Conservation (phyloP, 2,888 invertebrate species). For the Muscina levida region DNA sequence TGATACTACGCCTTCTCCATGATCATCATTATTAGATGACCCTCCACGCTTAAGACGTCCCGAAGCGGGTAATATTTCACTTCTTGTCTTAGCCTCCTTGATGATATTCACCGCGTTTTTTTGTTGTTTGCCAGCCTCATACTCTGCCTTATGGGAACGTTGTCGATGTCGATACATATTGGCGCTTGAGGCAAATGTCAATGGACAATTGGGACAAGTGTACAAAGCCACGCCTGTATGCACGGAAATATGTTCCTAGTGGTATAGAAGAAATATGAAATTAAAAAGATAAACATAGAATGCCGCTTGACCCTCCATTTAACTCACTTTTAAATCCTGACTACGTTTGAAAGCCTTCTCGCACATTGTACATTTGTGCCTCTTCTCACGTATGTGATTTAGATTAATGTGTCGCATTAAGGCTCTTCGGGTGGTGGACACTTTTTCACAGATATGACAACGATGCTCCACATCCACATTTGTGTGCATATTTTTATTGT, state of each 20-base stretch:
- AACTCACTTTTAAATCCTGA: constrained; percentile 74
- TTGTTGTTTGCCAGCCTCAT: constrained; percentile 75
- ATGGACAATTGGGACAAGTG: constrained; percentile 77
- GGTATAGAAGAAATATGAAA: constrained; percentile 2
- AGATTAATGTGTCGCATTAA: constrained; percentile 77
- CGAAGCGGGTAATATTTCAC: constrained; percentile 19
- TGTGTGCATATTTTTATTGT: constrained; percentile 76
- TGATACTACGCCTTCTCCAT: background rate
- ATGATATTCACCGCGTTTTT: constrained; percentile 75
- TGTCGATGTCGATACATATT: constrained; percentile 79
- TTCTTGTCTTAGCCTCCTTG: constrained; percentile 70
- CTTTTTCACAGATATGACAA: constrained; percentile 76
- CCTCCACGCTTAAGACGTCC: constrained; percentile 19
- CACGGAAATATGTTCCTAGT: constrained; percentile 77
- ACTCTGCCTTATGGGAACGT: constrained; percentile 76
- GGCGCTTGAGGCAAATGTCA: constrained; percentile 77
- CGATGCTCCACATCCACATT: constrained; percentile 73
- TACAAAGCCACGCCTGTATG: constrained; percentile 78
- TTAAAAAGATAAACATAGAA: constrained; percentile 6
- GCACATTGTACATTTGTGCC: constrained; percentile 77
- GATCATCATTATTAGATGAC: background rate
- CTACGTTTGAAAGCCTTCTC: constrained; percentile 78
- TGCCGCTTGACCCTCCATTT: background rate
- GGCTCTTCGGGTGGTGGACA: constrained; percentile 75
- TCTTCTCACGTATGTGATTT: constrained; percentile 76